Conservation (phyloP, 64 coral and sea anemone genomes). For the Montipora sp. region DNA sequence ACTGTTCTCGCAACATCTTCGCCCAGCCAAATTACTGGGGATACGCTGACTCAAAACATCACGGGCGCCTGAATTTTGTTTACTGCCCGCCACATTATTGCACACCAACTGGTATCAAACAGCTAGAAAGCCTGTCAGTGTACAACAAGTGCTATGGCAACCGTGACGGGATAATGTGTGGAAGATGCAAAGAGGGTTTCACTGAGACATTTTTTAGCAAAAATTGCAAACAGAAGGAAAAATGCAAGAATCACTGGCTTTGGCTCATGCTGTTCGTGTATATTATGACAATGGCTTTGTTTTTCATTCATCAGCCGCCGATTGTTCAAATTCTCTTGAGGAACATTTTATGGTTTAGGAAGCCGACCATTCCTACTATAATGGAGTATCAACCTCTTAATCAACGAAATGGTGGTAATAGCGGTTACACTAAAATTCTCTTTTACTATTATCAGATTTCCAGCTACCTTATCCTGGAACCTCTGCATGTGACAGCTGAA, state of each 20-base stretch:
- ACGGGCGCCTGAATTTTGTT: constrained; percentile 27
- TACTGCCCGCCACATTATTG: constrained; percentile 64
- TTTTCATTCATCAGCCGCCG: constrained; percentile 30
- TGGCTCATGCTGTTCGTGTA: constrained; percentile 29
- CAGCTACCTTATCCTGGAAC: constrained; percentile 28
- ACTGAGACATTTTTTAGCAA: constrained; percentile 45
- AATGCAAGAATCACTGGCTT: constrained; percentile 55
- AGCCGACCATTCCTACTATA: background rate
- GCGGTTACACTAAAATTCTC: constrained; percentile 58
- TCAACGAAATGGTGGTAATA: background rate
- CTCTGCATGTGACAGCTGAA: background rate
- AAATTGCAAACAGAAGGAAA: constrained; percentile 27
- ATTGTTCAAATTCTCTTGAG: constrained; percentile 29
- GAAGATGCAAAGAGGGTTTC: constrained; percentile 37
- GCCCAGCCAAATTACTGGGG: constrained; percentile 62
- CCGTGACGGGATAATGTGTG: constrained; percentile 60
- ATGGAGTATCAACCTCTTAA: background rate
- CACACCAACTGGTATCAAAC: constrained; percentile 6
- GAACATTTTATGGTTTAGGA: constrained; percentile 47
- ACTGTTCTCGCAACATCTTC: constrained; percentile 55
- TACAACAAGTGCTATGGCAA: constrained; percentile 69
- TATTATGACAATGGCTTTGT: background rate
- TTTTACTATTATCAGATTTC: constrained; percentile 76
- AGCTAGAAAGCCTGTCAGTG: constrained; percentile 29
- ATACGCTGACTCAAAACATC: background rate